These are phyloP conservation scores for Drosophila suzukii DNA, from an alignment of 1,140 invertebrate genomes.

Conservation along the genomic window DNA sequence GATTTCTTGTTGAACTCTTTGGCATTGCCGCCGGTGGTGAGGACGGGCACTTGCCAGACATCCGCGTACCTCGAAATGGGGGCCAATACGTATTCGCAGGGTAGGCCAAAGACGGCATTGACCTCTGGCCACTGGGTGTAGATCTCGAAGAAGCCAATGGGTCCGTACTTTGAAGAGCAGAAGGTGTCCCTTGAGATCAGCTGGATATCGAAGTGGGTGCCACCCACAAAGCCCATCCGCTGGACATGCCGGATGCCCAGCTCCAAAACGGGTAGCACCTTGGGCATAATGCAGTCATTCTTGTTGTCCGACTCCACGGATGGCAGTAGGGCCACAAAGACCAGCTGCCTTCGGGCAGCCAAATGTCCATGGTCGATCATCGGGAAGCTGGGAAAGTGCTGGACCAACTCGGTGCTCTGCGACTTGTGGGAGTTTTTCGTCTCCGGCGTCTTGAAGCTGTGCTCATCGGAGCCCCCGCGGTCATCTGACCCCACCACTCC, in stretches of 20 bases:
- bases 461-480: slow-evolving; percentile 47
- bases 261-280: slow-evolving; percentile 90
- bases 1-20: slow-evolving; percentile 87
- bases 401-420: slow-evolving; percentile 61
- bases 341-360: slow-evolving; percentile 52
- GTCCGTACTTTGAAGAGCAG: slow-evolving; percentile 92
- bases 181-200: slow-evolving; percentile 90
- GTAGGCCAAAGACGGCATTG: slow-evolving; percentile 95
- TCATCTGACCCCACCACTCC: slow-evolving; percentile 22
- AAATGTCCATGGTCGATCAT: slow-evolving; percentile 15
- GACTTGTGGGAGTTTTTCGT: slow-evolving; percentile 70
- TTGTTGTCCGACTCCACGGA: slow-evolving; percentile 73
- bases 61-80: slow-evolving; percentile 94
- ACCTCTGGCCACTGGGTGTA: slow-evolving; percentile 85
- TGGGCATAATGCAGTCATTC: slow-evolving; percentile 86
- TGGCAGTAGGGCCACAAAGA: slow-evolving; percentile 71
- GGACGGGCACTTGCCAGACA: slow-evolving; percentile 94
- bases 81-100: slow-evolving; percentile 96
- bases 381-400: slow-evolving; percentile 52
- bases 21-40: slow-evolving; percentile 93
- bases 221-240: slow-evolving; percentile 86
- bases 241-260: slow-evolving; percentile 89
- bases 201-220: slow-evolving; percentile 88
- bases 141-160: slow-evolving; percentile 92
- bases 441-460: slow-evolving; percentile 70